phyloP scores from a whole-genome alignment of 2,113 vertebrate genomes.

The Silurus glanis region DNA sequence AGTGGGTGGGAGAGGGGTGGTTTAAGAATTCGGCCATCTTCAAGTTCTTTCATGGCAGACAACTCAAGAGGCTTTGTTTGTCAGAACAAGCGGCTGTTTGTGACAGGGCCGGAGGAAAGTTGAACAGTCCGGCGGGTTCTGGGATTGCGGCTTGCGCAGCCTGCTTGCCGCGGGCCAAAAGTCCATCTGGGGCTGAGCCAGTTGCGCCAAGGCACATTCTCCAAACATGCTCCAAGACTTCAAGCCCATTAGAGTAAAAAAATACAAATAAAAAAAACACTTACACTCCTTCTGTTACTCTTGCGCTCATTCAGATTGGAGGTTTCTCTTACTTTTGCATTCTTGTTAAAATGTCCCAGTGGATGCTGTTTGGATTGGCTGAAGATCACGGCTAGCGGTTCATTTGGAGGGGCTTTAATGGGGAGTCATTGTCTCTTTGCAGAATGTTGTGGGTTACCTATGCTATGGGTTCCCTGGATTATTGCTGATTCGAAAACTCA shows the following conservation, averaged over 20 bases:
- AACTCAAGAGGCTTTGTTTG: constrained; percentile 57
- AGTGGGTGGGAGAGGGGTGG: constrained; percentile 32
- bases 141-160: constrained; percentile 26
- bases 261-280: not conserved
- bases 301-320: not conserved
- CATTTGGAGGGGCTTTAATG: constrained; percentile 30
- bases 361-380: constrained; percentile 36
- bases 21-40: constrained; percentile 42
- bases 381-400: constrained; percentile 20
- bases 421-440: not conserved
- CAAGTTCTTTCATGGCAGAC: constrained; percentile 55
- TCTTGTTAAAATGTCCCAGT: not conserved
- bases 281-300: not conserved
- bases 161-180: constrained; percentile 41
- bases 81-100: constrained; percentile 56
- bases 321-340: not conserved
- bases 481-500: not conserved
- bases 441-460: not conserved
- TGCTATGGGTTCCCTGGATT: no score
- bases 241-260: constrained; percentile 26
- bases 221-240: constrained; percentile 25
- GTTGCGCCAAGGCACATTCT: constrained; percentile 37
- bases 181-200: constrained; percentile 45
- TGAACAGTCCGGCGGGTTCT: constrained; percentile 45
- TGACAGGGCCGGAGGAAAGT: constrained; percentile 47